Conservation (phyloP, 2,888 invertebrate species). For the Linhomoeus sp. region DNA sequence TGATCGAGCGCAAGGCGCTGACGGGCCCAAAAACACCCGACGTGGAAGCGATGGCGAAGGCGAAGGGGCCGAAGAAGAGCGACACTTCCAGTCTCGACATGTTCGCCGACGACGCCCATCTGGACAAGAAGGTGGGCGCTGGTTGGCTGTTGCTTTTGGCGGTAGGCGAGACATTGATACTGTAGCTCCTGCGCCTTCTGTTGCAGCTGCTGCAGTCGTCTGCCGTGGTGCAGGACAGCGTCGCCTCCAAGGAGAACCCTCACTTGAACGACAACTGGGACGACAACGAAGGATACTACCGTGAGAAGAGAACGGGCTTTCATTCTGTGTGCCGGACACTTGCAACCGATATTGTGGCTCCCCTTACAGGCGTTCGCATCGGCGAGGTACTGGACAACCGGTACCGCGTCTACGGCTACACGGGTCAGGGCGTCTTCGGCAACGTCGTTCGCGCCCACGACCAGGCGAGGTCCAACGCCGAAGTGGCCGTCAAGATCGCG, state of each 20-base stretch:
- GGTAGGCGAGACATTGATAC: not conserved
- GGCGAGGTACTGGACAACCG: constrained; percentile 75
- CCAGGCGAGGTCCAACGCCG: constrained; percentile 52
- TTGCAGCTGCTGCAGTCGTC: constrained; percentile 6
- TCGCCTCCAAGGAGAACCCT: constrained; percentile 44
- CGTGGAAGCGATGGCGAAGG: constrained; percentile 4
- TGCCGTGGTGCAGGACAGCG: constrained; percentile 7
- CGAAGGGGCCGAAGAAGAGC: constrained; percentile 1
- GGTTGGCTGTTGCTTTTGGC: not conserved
- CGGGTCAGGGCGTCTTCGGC: constrained; percentile 94
- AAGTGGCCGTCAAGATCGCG: constrained; percentile 95
- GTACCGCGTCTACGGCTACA: constrained; percentile 88
- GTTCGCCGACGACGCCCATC: constrained; percentile 24
- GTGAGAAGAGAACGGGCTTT: constrained; percentile 35
- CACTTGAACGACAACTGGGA: constrained; percentile 90
- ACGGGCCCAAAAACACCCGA: not conserved
- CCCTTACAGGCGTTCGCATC: constrained; percentile 53
- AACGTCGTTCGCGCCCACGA: constrained; percentile 87
- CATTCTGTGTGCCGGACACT: too few relatives aligned
- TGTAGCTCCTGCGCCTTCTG: not conserved
- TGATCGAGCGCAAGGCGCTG: too few relatives aligned
- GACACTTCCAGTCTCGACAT: constrained; percentile 18
- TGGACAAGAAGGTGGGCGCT: constrained; percentile 5
- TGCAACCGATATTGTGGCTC: not conserved
- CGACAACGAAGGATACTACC: constrained; percentile 95